These are phyloP conservation scores for Triplophysa yarkandensis DNA, from an alignment of 2,797 vertebrate species.

Conservation along the genomic window DNA sequence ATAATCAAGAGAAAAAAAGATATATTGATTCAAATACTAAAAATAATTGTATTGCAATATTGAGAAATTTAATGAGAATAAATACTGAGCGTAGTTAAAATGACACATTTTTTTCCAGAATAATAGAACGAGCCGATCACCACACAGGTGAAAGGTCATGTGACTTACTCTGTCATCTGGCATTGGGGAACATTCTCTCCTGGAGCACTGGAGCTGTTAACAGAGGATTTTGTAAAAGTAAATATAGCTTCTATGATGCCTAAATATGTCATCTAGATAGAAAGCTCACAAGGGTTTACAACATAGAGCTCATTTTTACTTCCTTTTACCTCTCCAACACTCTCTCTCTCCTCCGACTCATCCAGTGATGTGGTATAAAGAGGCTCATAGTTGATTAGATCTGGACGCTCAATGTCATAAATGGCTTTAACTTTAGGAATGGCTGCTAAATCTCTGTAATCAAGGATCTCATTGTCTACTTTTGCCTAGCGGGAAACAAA, in stretches of 20 bases:
- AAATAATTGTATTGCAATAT: too few relatives aligned
- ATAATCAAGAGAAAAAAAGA: too few relatives aligned
- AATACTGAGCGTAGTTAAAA: neutral
- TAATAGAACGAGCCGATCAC: neutral
- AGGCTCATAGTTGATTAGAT: slow-evolving; percentile 88
- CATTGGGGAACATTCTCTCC: slow-evolving; percentile 62
- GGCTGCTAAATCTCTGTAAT: slow-evolving; percentile 90
- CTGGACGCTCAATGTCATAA: slow-evolving; percentile 90
- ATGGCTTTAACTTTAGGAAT: slow-evolving; percentile 93
- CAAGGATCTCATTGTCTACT: slow-evolving; percentile 92
- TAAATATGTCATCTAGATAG: neutral
- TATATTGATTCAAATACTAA: too few relatives aligned
- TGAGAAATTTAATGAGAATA: neutral
- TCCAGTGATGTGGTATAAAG: slow-evolving; percentile 84
- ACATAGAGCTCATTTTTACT: slow-evolving; percentile 2
- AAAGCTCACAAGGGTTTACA: neutral
- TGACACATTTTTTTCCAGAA: too few relatives aligned
- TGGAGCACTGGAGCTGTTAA: slow-evolving; percentile 63
- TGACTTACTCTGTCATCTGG: slow-evolving; percentile 61
- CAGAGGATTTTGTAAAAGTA: slow-evolving; percentile 31
- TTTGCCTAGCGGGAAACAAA: slow-evolving; percentile 77
- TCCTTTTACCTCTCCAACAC: slow-evolving; percentile 83
- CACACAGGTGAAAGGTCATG: slow-evolving; percentile 12
- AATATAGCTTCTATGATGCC: neutral
- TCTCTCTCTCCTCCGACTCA: slow-evolving; percentile 85